phyloP scores from a whole-genome alignment of 2,888 invertebrate species.

The Volucella inanis region DNA sequence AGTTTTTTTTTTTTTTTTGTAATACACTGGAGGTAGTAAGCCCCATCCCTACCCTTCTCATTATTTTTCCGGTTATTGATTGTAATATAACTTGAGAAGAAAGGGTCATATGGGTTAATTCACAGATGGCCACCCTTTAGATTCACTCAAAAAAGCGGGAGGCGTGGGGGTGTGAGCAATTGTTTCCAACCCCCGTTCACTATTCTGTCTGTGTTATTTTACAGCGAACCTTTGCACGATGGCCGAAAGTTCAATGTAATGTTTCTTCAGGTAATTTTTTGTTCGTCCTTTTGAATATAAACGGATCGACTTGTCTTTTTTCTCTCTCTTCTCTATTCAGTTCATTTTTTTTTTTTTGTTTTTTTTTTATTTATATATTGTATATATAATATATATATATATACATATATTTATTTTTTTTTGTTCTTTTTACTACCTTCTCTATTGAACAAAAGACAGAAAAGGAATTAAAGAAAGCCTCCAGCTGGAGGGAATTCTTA shows the following conservation, averaged over 20 bases:
- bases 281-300: constrained; percentile 55
- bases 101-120: constrained; percentile 49
- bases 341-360: neutral
- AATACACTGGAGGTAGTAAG: neutral
- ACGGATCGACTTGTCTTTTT: constrained; percentile 38
- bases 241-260: constrained; percentile 24
- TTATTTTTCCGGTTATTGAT: constrained; percentile 55
- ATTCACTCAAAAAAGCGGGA: neutral
- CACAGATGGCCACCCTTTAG: constrained; percentile 52
- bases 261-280: constrained; percentile 45
- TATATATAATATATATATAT: too few relatives aligned
- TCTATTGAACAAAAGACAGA: constrained; percentile 37
- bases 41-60: constrained; percentile 10
- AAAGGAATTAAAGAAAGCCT: constrained; percentile 59
- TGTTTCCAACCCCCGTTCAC: neutral
- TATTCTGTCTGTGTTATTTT: constrained; percentile 30
- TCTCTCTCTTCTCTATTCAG: neutral
- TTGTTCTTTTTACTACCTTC: constrained; percentile 5
- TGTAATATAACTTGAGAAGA: constrained; percentile 48
- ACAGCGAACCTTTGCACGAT: constrained; percentile 41
- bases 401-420: too few relatives aligned
- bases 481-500: constrained; percentile 29
- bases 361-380: too few relatives aligned
- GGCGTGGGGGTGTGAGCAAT: too few relatives aligned
- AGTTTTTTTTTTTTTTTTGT: neutral